A percentile compares a stretch with the other conserved stretches of the same genome.
phyloP scores from a whole-genome alignment of 2,888 invertebrate species.

The Dolichomitus sp. region DNA sequence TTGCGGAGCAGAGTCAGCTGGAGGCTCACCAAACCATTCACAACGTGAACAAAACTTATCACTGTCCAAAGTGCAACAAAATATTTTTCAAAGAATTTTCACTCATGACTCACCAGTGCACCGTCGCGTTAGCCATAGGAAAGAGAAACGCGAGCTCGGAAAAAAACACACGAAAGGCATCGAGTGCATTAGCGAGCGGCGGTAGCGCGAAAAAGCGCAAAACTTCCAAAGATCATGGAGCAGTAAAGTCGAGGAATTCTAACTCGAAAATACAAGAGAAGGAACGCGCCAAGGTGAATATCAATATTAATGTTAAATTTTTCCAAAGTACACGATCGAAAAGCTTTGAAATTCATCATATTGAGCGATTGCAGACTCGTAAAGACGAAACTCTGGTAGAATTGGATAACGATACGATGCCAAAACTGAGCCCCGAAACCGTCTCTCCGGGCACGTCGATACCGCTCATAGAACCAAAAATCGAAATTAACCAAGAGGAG shows the following conservation, averaged over 20 bases:
- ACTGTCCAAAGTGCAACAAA: constrained; percentile 81
- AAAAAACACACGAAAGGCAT: constrained; percentile 69
- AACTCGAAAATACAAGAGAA: constrained; percentile 75
- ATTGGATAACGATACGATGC: constrained; percentile 72
- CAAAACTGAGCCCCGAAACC: constrained; percentile 75
- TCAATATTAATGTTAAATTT: background rate
- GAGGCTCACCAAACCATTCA: constrained; percentile 79
- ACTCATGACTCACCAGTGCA: constrained; percentile 78
- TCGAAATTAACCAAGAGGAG: constrained; percentile 75
- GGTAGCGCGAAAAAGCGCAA: constrained; percentile 71
- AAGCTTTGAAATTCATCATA: background rate
- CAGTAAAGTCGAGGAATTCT: constrained; percentile 28
- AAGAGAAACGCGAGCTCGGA: constrained; percentile 68
- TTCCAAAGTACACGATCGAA: background rate
- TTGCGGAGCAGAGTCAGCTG: constrained; percentile 74
- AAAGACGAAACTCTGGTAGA: constrained; percentile 68
- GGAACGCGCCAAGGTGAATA: constrained; percentile 66
- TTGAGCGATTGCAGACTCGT: constrained; percentile 43
- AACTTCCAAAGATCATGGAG: constrained; percentile 45
- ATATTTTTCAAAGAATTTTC: constrained; percentile 82
- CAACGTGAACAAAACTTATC: constrained; percentile 78
- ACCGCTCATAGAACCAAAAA: constrained; percentile 74
- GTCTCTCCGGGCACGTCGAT: constrained; percentile 70
- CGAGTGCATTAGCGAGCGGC: constrained; percentile 41
- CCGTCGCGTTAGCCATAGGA: constrained; percentile 62